phyloP scores from a whole-genome alignment of 2,888 invertebrate species.

The Pherbina coryleti region DNA sequence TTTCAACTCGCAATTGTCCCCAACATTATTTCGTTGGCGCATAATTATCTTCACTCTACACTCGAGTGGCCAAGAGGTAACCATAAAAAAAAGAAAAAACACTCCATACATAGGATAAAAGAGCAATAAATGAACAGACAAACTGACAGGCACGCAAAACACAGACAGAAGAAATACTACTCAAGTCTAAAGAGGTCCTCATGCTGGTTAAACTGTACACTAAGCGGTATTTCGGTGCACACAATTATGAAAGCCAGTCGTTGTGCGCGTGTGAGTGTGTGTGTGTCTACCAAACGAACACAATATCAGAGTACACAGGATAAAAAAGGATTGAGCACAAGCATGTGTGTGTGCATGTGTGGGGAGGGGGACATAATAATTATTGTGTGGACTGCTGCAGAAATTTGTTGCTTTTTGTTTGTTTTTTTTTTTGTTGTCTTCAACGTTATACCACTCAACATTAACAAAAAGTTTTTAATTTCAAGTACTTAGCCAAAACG shows the following conservation, averaged over 20 bases:
- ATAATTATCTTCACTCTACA: constrained; percentile 12
- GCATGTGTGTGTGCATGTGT: neutral
- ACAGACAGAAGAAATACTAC: neutral
- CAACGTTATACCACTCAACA: neutral
- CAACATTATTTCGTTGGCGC: constrained; percentile 4
- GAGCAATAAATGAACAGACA: neutral
- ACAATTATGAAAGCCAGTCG: too few species aligned
- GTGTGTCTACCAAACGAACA: neutral
- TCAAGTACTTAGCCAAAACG: constrained; percentile 6
- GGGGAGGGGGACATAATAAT: neutral
- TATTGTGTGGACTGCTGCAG: neutral
- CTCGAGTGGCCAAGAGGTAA: neutral
- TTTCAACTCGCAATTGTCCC: constrained; percentile 8
- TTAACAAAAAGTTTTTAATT: constrained; percentile 22
- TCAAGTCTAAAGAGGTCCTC: neutral
- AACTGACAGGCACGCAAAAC: neutral
- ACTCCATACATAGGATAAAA: neutral
- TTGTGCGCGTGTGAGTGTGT: too few species aligned
- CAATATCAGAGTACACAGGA: neutral
- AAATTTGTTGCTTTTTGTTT: neutral
- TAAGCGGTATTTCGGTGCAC: neutral
- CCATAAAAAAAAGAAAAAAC: neutral
- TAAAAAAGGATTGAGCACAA: neutral
- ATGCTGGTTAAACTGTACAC: constrained; percentile 8
- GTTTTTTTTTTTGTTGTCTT: constrained; percentile 4